These are phyloP conservation scores for Dioctria rufipes DNA, from an alignment of 2,888 invertebrate species.

Conservation along the genomic window DNA sequence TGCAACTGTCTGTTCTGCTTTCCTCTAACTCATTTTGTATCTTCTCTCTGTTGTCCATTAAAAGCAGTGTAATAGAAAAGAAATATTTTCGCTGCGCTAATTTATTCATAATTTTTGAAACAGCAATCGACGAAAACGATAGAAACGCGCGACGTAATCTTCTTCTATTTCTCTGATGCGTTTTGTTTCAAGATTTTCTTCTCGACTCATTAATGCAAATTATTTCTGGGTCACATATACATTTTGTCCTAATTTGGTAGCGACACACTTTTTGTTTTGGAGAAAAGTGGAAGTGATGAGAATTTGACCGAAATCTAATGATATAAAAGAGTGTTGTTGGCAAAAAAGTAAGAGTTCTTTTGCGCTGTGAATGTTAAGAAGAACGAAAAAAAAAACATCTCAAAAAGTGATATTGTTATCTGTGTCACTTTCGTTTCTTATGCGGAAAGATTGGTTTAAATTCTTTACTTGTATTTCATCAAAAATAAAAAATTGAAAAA, in stretches of 20 bases:
- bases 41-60: neutral
- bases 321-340: neutral
- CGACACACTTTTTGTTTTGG: neutral
- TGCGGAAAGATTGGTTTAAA: neutral
- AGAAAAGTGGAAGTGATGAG: neutral
- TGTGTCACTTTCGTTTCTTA: neutral
- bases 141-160: neutral
- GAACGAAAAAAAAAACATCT: neutral
- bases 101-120: neutral
- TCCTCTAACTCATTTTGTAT: no score
- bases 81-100: neutral
- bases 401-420: neutral
- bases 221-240: neutral
- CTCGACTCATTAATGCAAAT: constrained; percentile 1
- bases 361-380: neutral
- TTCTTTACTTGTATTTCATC: neutral
- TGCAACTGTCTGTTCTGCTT: no score
- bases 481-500: neutral
- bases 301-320: neutral
- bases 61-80: neutral
- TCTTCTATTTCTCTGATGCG: neutral
- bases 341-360: constrained; percentile 1
- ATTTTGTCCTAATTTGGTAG: neutral
- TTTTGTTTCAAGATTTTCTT: neutral
- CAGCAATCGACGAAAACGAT: neutral